phyloP scores from a whole-genome alignment of 2,888 invertebrate genomes.

The Melieria crassipennis region DNA sequence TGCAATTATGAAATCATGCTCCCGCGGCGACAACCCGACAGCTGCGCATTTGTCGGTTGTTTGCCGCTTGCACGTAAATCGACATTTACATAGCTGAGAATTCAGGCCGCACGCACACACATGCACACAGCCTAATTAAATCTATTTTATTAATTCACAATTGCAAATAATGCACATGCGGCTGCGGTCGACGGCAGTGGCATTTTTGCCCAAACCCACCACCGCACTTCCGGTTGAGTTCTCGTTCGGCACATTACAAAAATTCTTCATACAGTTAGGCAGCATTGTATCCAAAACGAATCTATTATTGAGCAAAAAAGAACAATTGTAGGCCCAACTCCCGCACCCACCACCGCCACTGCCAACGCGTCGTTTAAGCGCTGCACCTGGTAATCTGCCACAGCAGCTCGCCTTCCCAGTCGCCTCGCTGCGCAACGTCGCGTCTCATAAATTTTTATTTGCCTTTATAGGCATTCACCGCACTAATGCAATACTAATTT shows the following conservation, averaged over 20 bases:
- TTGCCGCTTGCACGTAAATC: neutral
- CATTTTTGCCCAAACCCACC: too few species aligned
- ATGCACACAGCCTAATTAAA: slow-evolving; percentile 12
- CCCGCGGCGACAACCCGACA: neutral
- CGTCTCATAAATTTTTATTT: slow-evolving; percentile 9
- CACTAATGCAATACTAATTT: slow-evolving; percentile 15
- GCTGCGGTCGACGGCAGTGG: too few species aligned
- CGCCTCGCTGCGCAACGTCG: neutral
- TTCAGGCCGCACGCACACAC: too few species aligned
- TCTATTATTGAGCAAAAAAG: too few species aligned
- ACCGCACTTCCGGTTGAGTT: neutral
- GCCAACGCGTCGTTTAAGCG: too few species aligned
- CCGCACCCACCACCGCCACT: too few species aligned
- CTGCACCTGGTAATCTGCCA: too few species aligned
- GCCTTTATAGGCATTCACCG: neutral
- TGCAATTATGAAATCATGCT: slow-evolving; percentile 38
- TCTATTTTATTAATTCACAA: slow-evolving; percentile 25
- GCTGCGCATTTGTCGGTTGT: neutral
- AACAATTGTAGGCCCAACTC: too few species aligned
- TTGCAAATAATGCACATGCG: neutral
- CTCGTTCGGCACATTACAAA: neutral
- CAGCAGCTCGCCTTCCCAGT: too few species aligned
- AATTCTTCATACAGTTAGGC: too few species aligned
- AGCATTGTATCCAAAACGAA: too few species aligned
- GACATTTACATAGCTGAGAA: neutral